Base-by-base conservation (phyloP, 37 sponge, comb jelly and placozoan genomes). In the Halisarca cf. caerulea region DNA sequence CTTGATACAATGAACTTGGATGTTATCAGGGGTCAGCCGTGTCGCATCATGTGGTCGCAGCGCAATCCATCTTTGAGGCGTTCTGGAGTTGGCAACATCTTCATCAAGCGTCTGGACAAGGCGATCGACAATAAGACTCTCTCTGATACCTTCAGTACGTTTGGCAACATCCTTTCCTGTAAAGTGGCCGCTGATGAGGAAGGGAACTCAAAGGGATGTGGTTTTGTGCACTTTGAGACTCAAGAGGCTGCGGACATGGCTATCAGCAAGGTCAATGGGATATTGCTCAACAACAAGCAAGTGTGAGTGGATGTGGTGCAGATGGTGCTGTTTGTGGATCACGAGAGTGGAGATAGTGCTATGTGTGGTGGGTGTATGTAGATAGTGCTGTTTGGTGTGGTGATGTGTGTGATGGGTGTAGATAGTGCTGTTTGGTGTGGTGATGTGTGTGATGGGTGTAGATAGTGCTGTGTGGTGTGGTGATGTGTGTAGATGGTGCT, bases 11-110 rank as follows among this genome's bases (percentile, higher is more conserved):
- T 99, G 94, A 99, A 99, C 85, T 99, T 90, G 85, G 99, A 99
- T 66, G 64, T 43, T 17, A 85, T 99, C 58, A 94, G 90, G 55
- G 95, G 92, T 24, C 85, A 85, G 15, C 95, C 99, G 2, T 92
- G 92, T 82, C 89, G 99, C 34, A 96, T 99, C 85, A 99, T 99
- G 99, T 99, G 99, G 99, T 96, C 97, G 18, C 99, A 99, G 85
- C 86, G 99, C 21, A 95, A 99, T 78, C 99, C 99, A 45, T 88
- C 97, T 28, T 92, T 99, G 27, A 91, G 99, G 33, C 92, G 93
- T 6, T 96, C 96, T 73, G 99, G 99, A 18, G 91, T 94, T 0
- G 96, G 96, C 15, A 98, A 98, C 86, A 94, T 99, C 55, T 96
- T 99, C 84, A 99, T 99, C 87, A 99, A 99, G 90, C 94, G 96